These are phyloP conservation scores for Cepaea nemoralis DNA, from an alignment of 1,140 invertebrate genomes.

Conservation along the genomic window DNA sequence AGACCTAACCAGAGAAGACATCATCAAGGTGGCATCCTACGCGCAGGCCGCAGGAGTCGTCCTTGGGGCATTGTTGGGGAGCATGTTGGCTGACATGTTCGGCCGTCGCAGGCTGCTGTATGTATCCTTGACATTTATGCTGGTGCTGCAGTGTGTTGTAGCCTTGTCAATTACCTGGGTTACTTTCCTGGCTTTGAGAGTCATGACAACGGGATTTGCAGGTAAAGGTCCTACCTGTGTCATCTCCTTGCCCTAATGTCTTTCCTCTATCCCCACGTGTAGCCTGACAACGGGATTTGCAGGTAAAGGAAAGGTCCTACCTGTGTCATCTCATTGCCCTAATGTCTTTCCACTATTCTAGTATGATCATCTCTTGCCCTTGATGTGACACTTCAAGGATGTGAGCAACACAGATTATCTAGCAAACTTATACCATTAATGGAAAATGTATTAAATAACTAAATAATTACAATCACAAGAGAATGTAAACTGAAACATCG, in stretches of 20 bases:
- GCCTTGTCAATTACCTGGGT: constrained; percentile 50
- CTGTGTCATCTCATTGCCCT: too few species aligned
- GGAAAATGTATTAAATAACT: too few species aligned
- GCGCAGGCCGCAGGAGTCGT: constrained; percentile 49
- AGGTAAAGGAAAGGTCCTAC: constrained; percentile 47
- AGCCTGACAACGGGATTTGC: constrained; percentile 50
- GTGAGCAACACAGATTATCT: too few species aligned
- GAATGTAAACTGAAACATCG: too few species aligned
- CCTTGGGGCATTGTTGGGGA: constrained; percentile 53
- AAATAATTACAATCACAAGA: too few species aligned
- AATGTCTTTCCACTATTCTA: too few species aligned
- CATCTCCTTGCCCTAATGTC: too few species aligned
- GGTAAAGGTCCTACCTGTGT: constrained; percentile 41
- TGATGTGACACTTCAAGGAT: too few species aligned
- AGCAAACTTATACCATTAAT: too few species aligned
- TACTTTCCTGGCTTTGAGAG: constrained; percentile 45
- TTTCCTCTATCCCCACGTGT: too few species aligned
- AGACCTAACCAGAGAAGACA: not conserved
- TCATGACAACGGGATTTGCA: constrained; percentile 50
- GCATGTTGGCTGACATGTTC: constrained; percentile 53
- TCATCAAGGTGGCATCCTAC: constrained; percentile 43
- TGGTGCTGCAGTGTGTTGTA: constrained; percentile 48
- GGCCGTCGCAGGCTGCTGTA: constrained; percentile 55
- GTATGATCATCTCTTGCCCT: too few species aligned
- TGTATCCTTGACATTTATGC: constrained; percentile 48